phyloP scores from a whole-genome alignment of 1,140 invertebrate species.

The Apis laboriosa region DNA sequence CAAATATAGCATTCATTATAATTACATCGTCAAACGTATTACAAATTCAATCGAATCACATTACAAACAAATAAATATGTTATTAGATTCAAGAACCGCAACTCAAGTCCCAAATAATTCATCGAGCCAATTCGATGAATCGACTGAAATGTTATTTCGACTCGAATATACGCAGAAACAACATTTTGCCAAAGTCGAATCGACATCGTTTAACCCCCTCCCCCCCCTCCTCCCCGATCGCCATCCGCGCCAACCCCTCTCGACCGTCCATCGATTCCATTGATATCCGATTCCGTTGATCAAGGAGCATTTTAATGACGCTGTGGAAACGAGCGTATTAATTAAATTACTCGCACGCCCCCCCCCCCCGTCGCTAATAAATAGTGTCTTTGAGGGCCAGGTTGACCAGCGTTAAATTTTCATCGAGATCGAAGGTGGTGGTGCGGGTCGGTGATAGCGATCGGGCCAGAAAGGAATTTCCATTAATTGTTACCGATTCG shows the following conservation, averaged over 20 bases:
- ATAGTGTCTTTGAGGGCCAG: constrained; percentile 7
- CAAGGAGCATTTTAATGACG: not conserved
- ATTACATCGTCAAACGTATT: too few species aligned
- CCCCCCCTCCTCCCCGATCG: too few species aligned
- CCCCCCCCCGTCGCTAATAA: not conserved
- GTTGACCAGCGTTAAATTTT: constrained; percentile 1
- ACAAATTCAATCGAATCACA: too few species aligned
- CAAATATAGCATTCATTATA: too few species aligned
- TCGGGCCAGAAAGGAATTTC: constrained; percentile 58
- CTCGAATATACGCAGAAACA: not conserved
- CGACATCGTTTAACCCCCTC: not conserved
- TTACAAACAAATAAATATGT: too few species aligned
- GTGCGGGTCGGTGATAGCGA: not conserved
- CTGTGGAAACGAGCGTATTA: not conserved
- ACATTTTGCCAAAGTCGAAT: not conserved
- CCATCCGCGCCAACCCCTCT: too few species aligned
- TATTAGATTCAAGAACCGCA: not conserved
- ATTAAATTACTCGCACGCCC: constrained; percentile 16
- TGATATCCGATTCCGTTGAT: not conserved
- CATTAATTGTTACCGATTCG: constrained; percentile 70
- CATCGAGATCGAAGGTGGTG: not conserved
- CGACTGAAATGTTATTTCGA: not conserved
- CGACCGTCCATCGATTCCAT: not conserved
- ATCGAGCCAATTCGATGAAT: not conserved
- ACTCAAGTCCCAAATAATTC: not conserved